Base-by-base conservation (phyloP, 1,140 invertebrate genomes). In the Carcinoscorpius rotundicauda region DNA sequence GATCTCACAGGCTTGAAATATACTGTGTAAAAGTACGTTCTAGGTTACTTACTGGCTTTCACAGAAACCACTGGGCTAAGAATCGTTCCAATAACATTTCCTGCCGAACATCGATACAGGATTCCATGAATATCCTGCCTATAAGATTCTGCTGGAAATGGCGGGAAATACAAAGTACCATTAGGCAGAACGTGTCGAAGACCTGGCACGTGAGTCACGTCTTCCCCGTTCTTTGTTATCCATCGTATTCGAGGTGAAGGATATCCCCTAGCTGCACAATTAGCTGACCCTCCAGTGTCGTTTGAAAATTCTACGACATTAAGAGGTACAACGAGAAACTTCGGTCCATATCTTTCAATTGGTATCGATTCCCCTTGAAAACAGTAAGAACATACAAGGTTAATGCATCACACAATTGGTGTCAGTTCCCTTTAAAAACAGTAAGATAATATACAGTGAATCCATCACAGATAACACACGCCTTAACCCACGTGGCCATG, bases 231-330 rank as follows among this genome's bases (percentile, higher is more conserved):
- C 3, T 58, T 11, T 49, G 52, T 52, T 6, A 52, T 62, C 69
- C 93, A 97, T 69, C 93, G 91, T 70, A 96, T 89, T 75, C 91
- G 87, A 58, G 93, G 91, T 70, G 88, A 83, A 6, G 93, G 93
- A 70, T 87, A 87, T 71, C 93, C 93, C 75, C 87, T 84, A 2
- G 92, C 90, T 71, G 89, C 87, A 77, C 93, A 97, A 77, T 93
- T 89, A 59, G 97, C 88, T 69, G 88, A 85, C 65, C 91, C 87
- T 72, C 92, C 93, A 51, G 90, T 93, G 59, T 90, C 92, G 77
- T 62, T 66, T 49, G 61, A 66, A 60, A 66, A 66, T 4, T 11
- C 60, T 6, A 66, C 61, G 48, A 11, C n/a, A 49, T 63, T 55
- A 29, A 53, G 55, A 29, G 65, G 61, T 63, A 62, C 65, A 49